A percentile compares a stretch with the other conserved stretches of the same genome.
phyloP scores from a whole-genome alignment of 1,140 invertebrate genomes.

The Formica exsecta region DNA sequence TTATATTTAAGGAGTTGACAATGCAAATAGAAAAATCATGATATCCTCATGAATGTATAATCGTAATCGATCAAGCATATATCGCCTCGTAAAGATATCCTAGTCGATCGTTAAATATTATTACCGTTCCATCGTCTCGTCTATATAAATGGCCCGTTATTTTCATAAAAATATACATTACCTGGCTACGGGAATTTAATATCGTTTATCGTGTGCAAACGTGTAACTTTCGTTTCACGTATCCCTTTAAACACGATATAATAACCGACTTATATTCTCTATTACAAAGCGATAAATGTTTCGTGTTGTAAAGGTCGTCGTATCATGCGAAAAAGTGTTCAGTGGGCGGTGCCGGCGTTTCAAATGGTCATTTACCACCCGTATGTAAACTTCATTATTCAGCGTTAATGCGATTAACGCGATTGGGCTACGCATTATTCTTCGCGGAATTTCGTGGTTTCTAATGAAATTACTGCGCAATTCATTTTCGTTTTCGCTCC shows the following conservation, averaged over 20 bases:
- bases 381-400: slow-evolving; percentile 27
- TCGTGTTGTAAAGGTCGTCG: not conserved
- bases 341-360: not conserved
- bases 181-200: not conserved
- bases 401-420: not conserved
- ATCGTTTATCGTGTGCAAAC: not conserved
- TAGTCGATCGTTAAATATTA: slow-evolving; percentile 27
- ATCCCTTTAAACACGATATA: not conserved
- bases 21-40: not conserved
- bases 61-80: not conserved
- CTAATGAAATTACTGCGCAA: slow-evolving; percentile 41
- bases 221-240: not conserved
- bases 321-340: too few species aligned
- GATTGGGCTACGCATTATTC: not conserved
- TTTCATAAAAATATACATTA: slow-evolving; percentile 38
- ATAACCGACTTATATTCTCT: not conserved
- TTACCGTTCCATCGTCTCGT: not conserved
- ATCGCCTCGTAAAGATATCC: not conserved
- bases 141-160: not conserved
- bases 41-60: not conserved
- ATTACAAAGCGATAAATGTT: not conserved
- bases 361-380: not conserved
- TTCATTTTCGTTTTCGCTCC: slow-evolving; percentile 14
- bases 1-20: not conserved
- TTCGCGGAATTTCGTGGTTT: not conserved